Percentiles rank a stretch among this genome's conserved stretches.
Conservation (phyloP, 2,797 vertebrate genomes). For the Fundulus diaphanus region DNA sequence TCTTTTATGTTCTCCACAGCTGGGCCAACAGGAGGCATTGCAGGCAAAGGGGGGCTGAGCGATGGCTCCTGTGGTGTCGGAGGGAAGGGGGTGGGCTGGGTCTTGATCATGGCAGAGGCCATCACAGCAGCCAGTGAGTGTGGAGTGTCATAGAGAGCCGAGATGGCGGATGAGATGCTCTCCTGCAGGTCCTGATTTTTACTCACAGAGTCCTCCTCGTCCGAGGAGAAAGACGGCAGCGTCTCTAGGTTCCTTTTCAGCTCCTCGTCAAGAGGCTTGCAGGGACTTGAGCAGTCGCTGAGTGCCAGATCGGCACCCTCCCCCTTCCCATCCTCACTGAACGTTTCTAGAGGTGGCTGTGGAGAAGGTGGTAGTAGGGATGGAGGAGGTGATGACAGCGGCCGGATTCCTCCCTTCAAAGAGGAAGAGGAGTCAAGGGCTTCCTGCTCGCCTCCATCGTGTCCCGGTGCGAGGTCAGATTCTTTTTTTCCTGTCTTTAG, state of each 20-base stretch:
- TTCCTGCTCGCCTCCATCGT: slow-evolving; percentile 43
- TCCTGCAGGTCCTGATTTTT: slow-evolving; percentile 95
- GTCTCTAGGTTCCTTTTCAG: slow-evolving; percentile 92
- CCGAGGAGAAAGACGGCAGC: slow-evolving; percentile 91
- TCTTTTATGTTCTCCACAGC: slow-evolving; percentile 49
- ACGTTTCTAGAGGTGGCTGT: slow-evolving; percentile 45
- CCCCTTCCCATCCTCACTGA: slow-evolving; percentile 64
- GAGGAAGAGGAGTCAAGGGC: slow-evolving; percentile 63
- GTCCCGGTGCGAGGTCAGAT: slow-evolving; percentile 48
- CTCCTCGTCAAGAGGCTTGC: slow-evolving; percentile 91
- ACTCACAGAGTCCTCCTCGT: slow-evolving; percentile 92
- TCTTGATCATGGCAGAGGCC: slow-evolving; percentile 65
- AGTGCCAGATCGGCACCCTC: slow-evolving; percentile 82
- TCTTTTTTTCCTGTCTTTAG: slow-evolving; percentile 89
- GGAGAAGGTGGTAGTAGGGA: slow-evolving; percentile 57
- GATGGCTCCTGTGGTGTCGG: slow-evolving; percentile 54
- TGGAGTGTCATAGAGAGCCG: slow-evolving; percentile 88
- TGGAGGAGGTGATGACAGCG: slow-evolving; percentile 66
- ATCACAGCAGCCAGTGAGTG: slow-evolving; percentile 74
- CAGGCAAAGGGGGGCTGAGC: slow-evolving; percentile 66
- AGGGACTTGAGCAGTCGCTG: slow-evolving; percentile 86
- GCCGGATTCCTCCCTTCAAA: slow-evolving; percentile 74
- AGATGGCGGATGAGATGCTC: slow-evolving; percentile 94
- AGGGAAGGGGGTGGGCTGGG: slow-evolving; percentile 60
- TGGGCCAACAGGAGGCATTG: slow-evolving; percentile 55